Evolutionary conservation across 2,888 invertebrate species (phyloP), one percentile per base, ranked within the genome.

Genomic region (Brachylomia viminalis): DNA sequence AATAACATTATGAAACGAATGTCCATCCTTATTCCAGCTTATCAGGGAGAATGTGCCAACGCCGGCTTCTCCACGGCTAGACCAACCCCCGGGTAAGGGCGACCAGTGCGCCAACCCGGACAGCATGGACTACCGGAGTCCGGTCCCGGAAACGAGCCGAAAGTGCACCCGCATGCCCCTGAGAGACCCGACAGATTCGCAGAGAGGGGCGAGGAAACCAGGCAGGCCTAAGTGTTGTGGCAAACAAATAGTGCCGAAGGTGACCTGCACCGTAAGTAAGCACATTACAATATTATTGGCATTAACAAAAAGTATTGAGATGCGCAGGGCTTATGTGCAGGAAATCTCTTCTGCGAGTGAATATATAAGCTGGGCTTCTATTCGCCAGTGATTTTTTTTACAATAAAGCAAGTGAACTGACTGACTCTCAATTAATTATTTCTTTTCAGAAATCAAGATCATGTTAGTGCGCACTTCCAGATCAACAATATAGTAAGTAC

Each of bases 391-490:
- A n/a, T 45, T 45, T 27, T 45, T 6, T 64, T 6, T 45, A 45
- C 7, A 47, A 20, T 30, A 5, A 65, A 65, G 8, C 10, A 47
- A 20, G 52, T n/a, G n/a, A 38, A 52, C n/a, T 33, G 17, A 66
- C 23, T 49, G 17, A 38, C 33, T 33, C 2, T 4, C 11, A 38
- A 33, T 38, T 66, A 54, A 49, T 64, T 54, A 15, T 82, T 79
- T 86, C 59, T 72, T 92, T 91, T 47, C 93, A 93, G 93, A 93
- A 91, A 90, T 83, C 91, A 33, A 87, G 90, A 75, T 81, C 91
- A 76, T 85, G 93, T 94, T 87, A 92, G 93, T 92, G 77, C 4
- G 17, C 70, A 47, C 2, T 13, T 7, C 4, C 7, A 47, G 20
- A 20, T 47, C 7, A 5, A 27, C 27, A n/a, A 0, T 54, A n/a